Evolutionary conservation across 2,113 vertebrate species (phyloP).

Genomic region (Leucoraja erinaceus): DNA sequence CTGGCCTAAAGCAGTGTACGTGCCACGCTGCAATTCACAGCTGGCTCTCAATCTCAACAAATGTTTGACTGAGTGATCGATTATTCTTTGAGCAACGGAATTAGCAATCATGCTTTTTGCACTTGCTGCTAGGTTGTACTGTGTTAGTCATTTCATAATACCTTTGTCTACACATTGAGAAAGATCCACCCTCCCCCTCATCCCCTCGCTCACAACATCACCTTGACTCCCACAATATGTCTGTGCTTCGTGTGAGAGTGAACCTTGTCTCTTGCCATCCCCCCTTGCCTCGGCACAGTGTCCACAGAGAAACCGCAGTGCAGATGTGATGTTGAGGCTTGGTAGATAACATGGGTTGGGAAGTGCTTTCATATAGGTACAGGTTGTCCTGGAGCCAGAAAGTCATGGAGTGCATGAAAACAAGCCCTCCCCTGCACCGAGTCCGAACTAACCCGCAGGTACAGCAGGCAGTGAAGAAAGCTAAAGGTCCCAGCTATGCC

Average conservation of each 20-base stretch:
- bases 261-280: no score
- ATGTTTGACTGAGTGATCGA: slow-evolving; percentile 12
- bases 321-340: not conserved
- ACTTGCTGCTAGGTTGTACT: not conserved
- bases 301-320: not conserved
- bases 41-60: not conserved
- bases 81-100: not conserved
- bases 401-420: no score
- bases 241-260: not conserved
- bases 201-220: not conserved
- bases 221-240: not conserved
- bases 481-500: no score
- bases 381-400: not conserved
- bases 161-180: not conserved
- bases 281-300: not conserved
- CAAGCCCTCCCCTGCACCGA: no score
- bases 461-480: no score
- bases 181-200: not conserved
- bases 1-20: slow-evolving; percentile 15
- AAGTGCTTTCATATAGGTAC: not conserved
- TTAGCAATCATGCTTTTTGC: not conserved
- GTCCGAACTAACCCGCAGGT: no score
- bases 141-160: not conserved
- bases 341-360: not conserved
- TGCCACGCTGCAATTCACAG: slow-evolving; percentile 2